Evolutionary conservation across 2,113 vertebrate species (phyloP), one percentile per base, ranked within the genome.

Genomic region (Chascanopsetta lugubris): DNA sequence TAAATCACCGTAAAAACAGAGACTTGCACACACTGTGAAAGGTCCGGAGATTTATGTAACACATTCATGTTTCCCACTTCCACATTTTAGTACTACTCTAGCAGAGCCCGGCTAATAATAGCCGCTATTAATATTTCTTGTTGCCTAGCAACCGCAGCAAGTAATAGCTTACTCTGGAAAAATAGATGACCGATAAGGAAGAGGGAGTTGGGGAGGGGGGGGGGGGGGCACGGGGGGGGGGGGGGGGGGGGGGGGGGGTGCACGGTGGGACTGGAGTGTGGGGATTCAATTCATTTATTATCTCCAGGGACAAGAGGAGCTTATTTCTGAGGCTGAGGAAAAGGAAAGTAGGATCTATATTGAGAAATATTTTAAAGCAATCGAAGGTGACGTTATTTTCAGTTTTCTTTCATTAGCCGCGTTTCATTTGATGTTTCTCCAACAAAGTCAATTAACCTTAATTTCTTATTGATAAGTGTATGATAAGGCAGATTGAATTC

Each of bases 21-120:
- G 96, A 95, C 94, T 94, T 96, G 95, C 94, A 95, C 94, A 89
- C 88, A 93, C 84, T 93, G 93, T 95, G 95, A 96, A 96, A 96
- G 96, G 95, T 96, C 96, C 95, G 94, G 94, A 98, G 95, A 99
- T 98, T 99, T 98, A 98, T 98, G 95, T 98, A 98, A 97, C 97
- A 95, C 96, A 96, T 97, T 98, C 97, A 97, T 98, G 95, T 96
- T 97, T 94, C 95, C 96, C 95, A 96, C 97, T 97, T 99, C 95
- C 95, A 97, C 95, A 95, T 98, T 98, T 96, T 97, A 97, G 94
- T 96, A 94, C 95, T 97, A 95, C 93, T 94, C 95, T 94, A 94
- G 94, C 95, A 95, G 95, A 97, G 97, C 94, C 94, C 92, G 95
- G 94, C 96, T 98, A 98, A 98, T 98, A 98, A 98, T 98, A 98